Evolutionary conservation across 2,797 vertebrate genomes (phyloP).

Genomic region (Pseudomugil tenellus): DNA sequence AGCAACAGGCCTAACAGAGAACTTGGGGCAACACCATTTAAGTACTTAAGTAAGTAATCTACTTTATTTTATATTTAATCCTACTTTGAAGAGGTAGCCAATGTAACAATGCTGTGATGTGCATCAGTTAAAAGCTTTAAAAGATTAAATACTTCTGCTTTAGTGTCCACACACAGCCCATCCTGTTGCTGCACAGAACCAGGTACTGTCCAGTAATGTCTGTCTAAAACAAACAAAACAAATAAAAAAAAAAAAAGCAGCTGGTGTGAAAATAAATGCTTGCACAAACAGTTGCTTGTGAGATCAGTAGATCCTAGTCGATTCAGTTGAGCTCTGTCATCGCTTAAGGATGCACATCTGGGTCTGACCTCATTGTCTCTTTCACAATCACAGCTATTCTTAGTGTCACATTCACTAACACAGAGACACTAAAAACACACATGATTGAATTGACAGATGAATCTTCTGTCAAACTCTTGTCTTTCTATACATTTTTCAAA

Average conservation of each 20-base stretch:
- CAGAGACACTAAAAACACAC: conserved; percentile 36
- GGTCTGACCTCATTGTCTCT: conserved; percentile 84
- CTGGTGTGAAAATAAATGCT: conserved; percentile 43
- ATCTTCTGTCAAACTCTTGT: not conserved
- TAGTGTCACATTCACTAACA: conserved; percentile 27
- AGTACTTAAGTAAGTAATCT: conserved; percentile 15
- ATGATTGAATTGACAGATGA: conserved; percentile 17
- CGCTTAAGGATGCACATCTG: conserved; percentile 86
- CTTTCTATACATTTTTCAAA: not conserved
- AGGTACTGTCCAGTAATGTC: conserved; percentile 9
- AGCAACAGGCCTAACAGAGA: not conserved
- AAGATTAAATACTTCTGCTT: not conserved
- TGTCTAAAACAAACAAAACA: not conserved
- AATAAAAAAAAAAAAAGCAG: conserved; percentile 8
- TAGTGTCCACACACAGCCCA: not conserved
- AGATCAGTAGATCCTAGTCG: conserved; percentile 50
- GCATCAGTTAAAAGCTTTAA: not conserved
- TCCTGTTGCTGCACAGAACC: conserved; percentile 11
- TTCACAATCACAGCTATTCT: conserved; percentile 83
- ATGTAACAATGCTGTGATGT: not conserved
- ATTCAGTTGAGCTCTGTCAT: conserved; percentile 77
- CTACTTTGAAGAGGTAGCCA: not conserved
- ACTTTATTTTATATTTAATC: conserved; percentile 21
- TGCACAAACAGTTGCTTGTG: conserved; percentile 65
- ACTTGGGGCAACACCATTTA: not conserved